Base-by-base conservation (phyloP, 2,888 invertebrate species). In the Seira sanloemensis region DNA sequence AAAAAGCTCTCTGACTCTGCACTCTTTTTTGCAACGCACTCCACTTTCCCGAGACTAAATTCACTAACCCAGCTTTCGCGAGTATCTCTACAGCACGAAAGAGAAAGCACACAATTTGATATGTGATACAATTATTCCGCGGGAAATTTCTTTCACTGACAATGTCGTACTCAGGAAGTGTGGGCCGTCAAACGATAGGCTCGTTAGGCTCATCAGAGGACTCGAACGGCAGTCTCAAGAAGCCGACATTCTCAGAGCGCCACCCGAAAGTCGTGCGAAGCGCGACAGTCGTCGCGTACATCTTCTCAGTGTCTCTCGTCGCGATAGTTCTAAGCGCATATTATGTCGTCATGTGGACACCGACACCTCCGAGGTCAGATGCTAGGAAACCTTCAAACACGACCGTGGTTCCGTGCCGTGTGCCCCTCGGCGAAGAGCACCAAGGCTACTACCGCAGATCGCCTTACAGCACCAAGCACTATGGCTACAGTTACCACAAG, bases 301-400 rank as follows among this genome's bases (percentile, higher is more conserved):
- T 92, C 1, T 90, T 92, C 75, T 91, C 92, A 25, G 92, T 92
- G 21, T 92, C 92, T 0, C 89, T 92, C 84, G 92, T 92, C 2
- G 92, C 92, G 16, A 92, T 92, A 72, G 91, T 92, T 18, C 90
- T 92, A 50, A 92, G 92, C 4, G 90, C 92, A 9, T 92, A 92
- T 89, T 92, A 92, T 90, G 91, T 92, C 73, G 90, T 92, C 69
- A 89, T 92, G 62, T 92, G 92, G 92, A 91, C 91, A 82, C 92
- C 92, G n/a, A n/a, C n/a, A 5, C 19, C 19, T 21, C 54, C 72
- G 7, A n/a, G 62, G 5, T 74, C 74, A 4, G 23, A 37, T n/a
- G 62, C 78, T 19, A 81, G 65, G n/a, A 65, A 68, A 58, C 23
- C 27, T 18, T 4, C 37, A 1, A 27, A 68, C 50, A 58, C 71